Evolutionary conservation across 2,797 vertebrate species (phyloP).

Genomic region (Lagothrix lagotricha): DNA sequence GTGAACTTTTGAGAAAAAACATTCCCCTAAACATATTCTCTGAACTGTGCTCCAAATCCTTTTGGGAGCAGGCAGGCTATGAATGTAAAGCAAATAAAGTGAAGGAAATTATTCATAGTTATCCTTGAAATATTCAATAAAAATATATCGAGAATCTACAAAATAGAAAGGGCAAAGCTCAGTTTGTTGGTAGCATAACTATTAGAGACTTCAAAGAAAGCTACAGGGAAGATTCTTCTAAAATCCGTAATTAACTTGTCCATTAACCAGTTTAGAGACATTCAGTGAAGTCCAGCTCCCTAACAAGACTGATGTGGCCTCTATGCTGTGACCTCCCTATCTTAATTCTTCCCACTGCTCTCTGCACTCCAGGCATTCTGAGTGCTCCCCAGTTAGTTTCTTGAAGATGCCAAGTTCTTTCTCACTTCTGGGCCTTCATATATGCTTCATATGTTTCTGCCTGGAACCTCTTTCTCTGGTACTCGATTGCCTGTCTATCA

Average conservation of each 20-base stretch:
- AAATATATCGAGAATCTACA: neutral
- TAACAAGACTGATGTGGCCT: neutral
- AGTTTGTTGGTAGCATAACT: neutral
- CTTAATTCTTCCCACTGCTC: neutral
- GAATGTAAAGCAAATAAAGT: neutral
- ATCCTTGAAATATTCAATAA: neutral
- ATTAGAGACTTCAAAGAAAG: neutral
- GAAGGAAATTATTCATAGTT: neutral
- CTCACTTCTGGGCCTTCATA: neutral
- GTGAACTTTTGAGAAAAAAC: neutral
- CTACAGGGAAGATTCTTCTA: neutral
- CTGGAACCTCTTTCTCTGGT: neutral
- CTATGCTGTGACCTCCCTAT: neutral
- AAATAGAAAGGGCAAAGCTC: constrained; percentile 1
- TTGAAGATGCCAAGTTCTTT: neutral
- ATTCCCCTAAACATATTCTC: neutral
- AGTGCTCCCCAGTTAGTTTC: neutral
- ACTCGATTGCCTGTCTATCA: neutral
- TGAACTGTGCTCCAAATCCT: neutral
- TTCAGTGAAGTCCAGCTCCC: neutral
- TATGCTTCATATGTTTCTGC: neutral
- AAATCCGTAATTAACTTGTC: neutral
- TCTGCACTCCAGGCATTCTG: neutral
- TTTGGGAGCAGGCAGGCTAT: neutral
- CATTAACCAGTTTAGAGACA: neutral